Evolutionary conservation across 2,113 vertebrate species (phyloP).

Genomic region (Ceratotherium simum): DNA sequence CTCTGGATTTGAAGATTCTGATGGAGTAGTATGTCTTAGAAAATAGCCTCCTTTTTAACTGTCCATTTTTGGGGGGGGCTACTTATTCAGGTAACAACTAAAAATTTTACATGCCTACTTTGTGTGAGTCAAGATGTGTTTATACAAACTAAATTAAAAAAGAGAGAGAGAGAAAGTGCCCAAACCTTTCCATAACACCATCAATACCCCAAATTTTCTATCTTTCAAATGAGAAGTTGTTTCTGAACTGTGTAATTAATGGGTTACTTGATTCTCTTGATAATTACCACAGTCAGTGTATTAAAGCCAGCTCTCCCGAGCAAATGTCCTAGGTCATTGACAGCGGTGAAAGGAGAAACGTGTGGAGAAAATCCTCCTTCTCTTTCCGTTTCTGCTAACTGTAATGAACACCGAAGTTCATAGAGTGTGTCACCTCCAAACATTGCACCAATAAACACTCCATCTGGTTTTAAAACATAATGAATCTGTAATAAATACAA

Average conservation of each 20-base stretch:
- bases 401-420: constrained; percentile 96
- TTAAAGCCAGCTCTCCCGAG: constrained; percentile 95
- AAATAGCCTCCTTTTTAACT: constrained; percentile 15
- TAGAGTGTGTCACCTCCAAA: constrained; percentile 95
- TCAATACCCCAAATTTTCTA: neutral
- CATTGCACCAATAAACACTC: constrained; percentile 96
- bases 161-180: neutral
- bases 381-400: constrained; percentile 95
- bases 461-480: constrained; percentile 94
- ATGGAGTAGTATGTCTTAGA: neutral
- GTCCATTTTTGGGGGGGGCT: neutral
- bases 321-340: constrained; percentile 94
- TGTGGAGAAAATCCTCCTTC: constrained; percentile 97
- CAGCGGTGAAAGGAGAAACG: constrained; percentile 94
- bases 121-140: neutral
- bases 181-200: neutral
- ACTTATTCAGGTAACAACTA: neutral
- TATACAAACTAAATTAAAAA: neutral
- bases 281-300: constrained; percentile 95
- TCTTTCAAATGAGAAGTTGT: constrained; percentile 34
- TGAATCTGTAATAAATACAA: constrained; percentile 90
- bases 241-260: neutral
- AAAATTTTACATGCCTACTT: constrained; percentile 13
- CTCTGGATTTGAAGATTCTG: neutral
- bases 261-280: neutral